Conservation (phyloP, 2,797 vertebrate genomes). For the Sus cebifrons region DNA sequence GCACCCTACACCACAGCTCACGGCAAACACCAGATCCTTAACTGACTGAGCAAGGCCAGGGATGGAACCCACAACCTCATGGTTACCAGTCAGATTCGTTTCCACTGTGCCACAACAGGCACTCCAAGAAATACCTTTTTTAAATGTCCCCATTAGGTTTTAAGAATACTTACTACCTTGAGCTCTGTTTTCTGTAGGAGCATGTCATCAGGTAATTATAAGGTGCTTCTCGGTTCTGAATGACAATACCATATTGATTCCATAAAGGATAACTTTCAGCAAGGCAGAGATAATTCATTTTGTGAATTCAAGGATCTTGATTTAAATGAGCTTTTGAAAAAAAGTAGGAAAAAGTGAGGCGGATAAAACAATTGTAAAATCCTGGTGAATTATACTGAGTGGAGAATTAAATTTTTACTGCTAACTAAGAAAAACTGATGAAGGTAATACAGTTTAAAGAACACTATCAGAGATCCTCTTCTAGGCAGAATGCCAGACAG, state of each 20-base stretch:
- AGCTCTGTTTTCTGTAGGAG: constrained; percentile 70
- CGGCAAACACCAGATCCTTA: no score
- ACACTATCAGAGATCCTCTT: constrained; percentile 84
- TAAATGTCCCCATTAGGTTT: constrained; percentile 73
- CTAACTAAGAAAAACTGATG: constrained; percentile 81
- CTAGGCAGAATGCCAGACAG: constrained; percentile 88
- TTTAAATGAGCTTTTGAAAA: constrained; percentile 86
- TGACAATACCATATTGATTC: constrained; percentile 82
- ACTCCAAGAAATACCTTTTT: constrained; percentile 58
- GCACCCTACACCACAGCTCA: no score
- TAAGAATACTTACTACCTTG: constrained; percentile 76
- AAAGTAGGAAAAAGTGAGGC: constrained; percentile 72
- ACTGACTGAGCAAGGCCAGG: no score
- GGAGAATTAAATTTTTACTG: constrained; percentile 87
- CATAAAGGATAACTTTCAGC: constrained; percentile 82
- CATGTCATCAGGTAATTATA: constrained; percentile 76
- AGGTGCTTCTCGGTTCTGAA: constrained; percentile 72
- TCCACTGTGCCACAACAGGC: no score
- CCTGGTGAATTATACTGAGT: constrained; percentile 82
- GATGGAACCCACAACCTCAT: no score
- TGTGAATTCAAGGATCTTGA: constrained; percentile 83
- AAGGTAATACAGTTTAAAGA: constrained; percentile 84
- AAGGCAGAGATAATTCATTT: constrained; percentile 83
- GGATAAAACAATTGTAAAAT: constrained; percentile 84
- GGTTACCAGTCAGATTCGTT: no score